These are phyloP conservation scores for Tauraco hartlaubi DNA, from an alignment of 2,797 vertebrate genomes.

Conservation along the genomic window DNA sequence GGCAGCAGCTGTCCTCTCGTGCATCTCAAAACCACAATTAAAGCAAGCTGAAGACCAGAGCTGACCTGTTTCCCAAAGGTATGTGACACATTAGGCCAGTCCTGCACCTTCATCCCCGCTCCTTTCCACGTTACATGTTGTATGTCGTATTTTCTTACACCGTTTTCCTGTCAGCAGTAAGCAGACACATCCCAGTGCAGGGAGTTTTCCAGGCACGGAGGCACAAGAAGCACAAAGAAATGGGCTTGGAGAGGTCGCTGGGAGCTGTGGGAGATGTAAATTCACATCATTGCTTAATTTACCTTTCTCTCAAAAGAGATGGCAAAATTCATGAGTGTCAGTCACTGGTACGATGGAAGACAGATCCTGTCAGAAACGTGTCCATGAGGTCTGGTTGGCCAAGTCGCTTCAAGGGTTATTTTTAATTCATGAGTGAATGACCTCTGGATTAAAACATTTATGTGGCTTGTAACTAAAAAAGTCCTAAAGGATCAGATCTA, in stretches of 20 bases:
- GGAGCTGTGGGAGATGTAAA: neutral
- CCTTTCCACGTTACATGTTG: rapidly evolving
- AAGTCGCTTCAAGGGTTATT: neutral
- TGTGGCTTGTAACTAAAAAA: neutral
- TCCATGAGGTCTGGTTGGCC: neutral
- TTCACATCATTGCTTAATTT: neutral
- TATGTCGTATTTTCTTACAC: neutral
- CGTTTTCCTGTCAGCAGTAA: neutral
- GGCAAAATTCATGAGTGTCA: neutral
- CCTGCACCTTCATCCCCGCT: neutral
- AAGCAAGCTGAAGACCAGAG: neutral
- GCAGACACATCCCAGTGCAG: neutral
- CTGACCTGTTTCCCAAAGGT: neutral
- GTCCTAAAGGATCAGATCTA: neutral
- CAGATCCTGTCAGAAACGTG: neutral
- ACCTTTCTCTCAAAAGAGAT: neutral
- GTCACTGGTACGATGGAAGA: neutral
- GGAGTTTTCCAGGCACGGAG: neutral
- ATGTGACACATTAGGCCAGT: neutral
- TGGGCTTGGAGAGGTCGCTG: neutral
- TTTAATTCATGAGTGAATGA: neutral
- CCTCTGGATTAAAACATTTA: neutral
- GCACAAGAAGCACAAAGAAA: rapidly evolving
- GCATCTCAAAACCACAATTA: neutral
- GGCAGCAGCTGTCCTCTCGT: neutral